Conservation (phyloP, 1,140 invertebrate species). For the Apolygus lucorum region DNA sequence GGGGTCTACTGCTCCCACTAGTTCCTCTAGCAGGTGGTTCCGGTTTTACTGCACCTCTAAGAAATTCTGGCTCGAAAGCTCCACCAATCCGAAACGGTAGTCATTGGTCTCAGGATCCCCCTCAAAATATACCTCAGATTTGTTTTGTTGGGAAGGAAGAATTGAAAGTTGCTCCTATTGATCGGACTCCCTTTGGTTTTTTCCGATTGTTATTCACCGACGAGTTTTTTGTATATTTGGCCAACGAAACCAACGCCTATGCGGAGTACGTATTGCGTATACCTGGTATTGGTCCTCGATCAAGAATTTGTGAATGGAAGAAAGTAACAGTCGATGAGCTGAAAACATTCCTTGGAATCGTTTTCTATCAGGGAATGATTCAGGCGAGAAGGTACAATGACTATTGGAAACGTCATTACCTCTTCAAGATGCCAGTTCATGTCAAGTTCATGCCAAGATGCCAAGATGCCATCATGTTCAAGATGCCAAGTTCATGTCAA, state of each 20-base stretch:
- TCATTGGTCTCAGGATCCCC: background rate
- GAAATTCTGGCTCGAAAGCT: no score
- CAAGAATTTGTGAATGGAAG: no score
- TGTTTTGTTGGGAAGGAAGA: background rate
- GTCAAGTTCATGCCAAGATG: slow-evolving; percentile 14
- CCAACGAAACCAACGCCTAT: no score
- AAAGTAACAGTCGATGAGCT: no score
- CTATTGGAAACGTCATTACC: background rate
- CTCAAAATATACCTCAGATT: background rate
- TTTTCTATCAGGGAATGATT: background rate
- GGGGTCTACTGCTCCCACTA: no score
- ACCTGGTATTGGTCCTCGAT: no score
- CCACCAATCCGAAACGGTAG: background rate
- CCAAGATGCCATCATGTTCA: no score
- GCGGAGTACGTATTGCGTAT: background rate
- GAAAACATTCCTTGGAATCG: no score
- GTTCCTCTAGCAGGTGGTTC: background rate
- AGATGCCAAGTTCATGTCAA: background rate
- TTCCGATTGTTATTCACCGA: no score
- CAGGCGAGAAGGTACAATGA: background rate
- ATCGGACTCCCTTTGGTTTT: no score
- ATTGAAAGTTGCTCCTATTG: background rate
- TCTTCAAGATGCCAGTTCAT: slow-evolving; percentile 17
- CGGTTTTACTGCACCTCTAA: background rate
- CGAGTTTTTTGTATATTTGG: no score